phyloP scores from a whole-genome alignment of 2,797 vertebrate genomes.

The Pseudocheirus occidentalis region DNA sequence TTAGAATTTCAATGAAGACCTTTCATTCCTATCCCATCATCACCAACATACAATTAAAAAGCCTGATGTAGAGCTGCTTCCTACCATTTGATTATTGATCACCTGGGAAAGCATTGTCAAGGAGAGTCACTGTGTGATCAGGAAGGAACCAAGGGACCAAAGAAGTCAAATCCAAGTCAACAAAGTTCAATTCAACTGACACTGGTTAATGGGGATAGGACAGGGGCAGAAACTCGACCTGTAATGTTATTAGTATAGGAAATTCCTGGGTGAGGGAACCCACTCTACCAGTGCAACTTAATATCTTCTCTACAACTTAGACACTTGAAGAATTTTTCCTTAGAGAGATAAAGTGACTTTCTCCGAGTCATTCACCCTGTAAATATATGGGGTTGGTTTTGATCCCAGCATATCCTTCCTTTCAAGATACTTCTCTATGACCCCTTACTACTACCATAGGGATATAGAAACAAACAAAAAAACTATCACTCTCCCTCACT shows the following conservation, averaged over 20 bases:
- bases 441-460: neutral
- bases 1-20: constrained; percentile 52
- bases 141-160: neutral
- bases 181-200: neutral
- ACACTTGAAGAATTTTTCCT: neutral
- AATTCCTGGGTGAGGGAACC: neutral
- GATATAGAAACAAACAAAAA: neutral
- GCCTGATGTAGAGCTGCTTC: constrained; percentile 32
- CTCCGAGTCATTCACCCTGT: neutral
- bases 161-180: neutral
- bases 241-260: neutral
- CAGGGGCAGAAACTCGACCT: neutral
- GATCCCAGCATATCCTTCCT: neutral
- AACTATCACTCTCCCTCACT: neutral
- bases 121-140: neutral
- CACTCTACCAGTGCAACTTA: neutral
- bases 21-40: constrained; percentile 50
- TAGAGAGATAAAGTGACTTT: neutral
- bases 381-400: neutral
- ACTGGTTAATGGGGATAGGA: neutral
- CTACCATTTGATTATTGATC: constrained; percentile 54
- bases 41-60: constrained; percentile 44
- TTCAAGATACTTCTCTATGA: neutral
- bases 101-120: neutral
- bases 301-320: neutral